Base-by-base conservation (phyloP, 2,888 invertebrate species). In the Lissocephala sabroskyi region DNA sequence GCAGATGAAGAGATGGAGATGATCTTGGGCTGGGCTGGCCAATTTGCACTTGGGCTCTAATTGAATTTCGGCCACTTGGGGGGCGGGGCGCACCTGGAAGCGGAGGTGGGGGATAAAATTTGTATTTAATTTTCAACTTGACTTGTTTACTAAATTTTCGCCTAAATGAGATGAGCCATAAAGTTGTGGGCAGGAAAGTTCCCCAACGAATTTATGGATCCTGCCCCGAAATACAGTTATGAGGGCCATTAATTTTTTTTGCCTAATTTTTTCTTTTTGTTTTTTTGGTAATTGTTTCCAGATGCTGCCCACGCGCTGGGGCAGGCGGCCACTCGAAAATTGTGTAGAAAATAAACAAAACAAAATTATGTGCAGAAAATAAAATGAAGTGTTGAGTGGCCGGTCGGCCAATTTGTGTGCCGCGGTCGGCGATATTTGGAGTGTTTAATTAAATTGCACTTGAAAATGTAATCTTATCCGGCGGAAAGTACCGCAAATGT, bases 41-140 rank as follows among this genome's bases (percentile, higher is more conserved):
- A 79, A 76, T 76, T 76, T 56, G 53, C 76, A 76, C 61, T 48
- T 49, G 18, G 26, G 54, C 52, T 61, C 76, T 76, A 76, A 76
- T 78, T 70, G 49, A 48, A 64, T 73, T 67, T 66, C 46, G 53
- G 35, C 41, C n/a, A 36, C 37, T 48, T 48, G n/a, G n/a, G n/a
- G n/a, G n/a, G n/a, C n/a, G n/a, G n/a, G n/a, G n/a, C n/a, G n/a
- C n/a, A n/a, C n/a, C n/a, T n/a, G n/a, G n/a, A n/a, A n/a, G n/a
- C n/a, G n/a, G n/a, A n/a, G n/a, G n/a, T n/a, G n/a, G n/a, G n/a
- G n/a, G n/a, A n/a, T n/a, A n/a, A 23, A 23, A 23, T 23, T 23
- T 23, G 3, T 23, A 5, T 23, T 23, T 23, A 5, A 5, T 23
- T 23, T 23, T 23, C n/a, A n/a, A n/a, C n/a, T n/a, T n/a, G n/a